Evolutionary conservation across 1,140 invertebrate species (phyloP), one percentile per base, ranked within the genome.

Genomic region (Harpegnathos saltator): DNA sequence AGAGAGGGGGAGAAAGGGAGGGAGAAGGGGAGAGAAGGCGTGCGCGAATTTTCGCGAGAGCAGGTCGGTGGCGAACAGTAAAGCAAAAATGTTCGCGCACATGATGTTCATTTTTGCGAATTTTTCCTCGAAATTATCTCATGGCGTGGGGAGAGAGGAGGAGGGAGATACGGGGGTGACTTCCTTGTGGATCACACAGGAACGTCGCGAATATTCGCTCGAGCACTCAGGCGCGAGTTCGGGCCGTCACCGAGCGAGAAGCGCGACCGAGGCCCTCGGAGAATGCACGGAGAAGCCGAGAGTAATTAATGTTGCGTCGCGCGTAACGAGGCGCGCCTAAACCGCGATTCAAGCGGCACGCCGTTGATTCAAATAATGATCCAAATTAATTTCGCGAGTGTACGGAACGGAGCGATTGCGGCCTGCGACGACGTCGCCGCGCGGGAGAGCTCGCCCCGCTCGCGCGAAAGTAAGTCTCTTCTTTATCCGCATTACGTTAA

Each of bases 231-330:
- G 48, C 66, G 29, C 22, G 50, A 9, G 50, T 44, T 52, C 59
- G 44, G 38, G 44, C 29, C 26, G 17, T 14, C 22, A 48, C 50
- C 38, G 38, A 44, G 22, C 50, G 63, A 78, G 63, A 78, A 33
- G 50, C 29, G 50, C 50, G 62, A 68, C 68, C 56, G 62, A 78
- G 48, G 65, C 26, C 38, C 50, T 66, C 22, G 63, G 75, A 17
- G 19, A 19, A 50, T 48, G 44, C 65, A 22, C 17, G 38, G 38
- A 19, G 48, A 78, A 15, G 14, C 33, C 63, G 50, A 26, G 75
- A 69, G 33, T 78, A 78, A 78, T 78, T 78, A 78, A 78, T 69
- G 74, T 65, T 44, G 75, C 75, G 56, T 56, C 63, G 75, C 63
- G 75, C 26, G 29, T 69, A 78, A 78, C 75, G 59, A 78, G 52